Evolutionary conservation across 1,140 invertebrate species (phyloP).

Genomic region (Conus betulinus): DNA sequence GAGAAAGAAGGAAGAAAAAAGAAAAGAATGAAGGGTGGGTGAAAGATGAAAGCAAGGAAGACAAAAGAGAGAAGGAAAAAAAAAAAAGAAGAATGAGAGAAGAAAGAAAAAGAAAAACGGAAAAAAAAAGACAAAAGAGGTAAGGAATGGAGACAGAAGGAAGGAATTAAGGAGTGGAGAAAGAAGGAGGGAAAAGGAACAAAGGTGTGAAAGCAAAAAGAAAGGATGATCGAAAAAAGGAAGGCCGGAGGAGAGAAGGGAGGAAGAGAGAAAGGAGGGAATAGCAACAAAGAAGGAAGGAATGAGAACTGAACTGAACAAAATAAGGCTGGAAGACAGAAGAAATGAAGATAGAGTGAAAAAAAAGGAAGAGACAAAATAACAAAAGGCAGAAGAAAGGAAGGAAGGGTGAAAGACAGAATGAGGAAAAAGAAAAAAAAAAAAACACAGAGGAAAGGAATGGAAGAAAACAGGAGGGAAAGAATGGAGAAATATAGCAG

Average conservation of each 20-base stretch:
- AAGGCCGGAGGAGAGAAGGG: too few species aligned
- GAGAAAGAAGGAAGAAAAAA: constrained; percentile 34
- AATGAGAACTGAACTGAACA: too few species aligned
- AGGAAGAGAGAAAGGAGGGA: too few species aligned
- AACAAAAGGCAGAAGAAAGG: too few species aligned
- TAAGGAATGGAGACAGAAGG: not conserved
- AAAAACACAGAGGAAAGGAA: constrained; percentile 5
- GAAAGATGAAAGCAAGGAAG: not conserved
- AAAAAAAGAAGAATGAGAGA: not conserved
- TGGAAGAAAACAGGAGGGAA: not conserved
- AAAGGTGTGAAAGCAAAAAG: too few species aligned
- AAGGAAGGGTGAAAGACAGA: not conserved
- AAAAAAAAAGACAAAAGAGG: not conserved
- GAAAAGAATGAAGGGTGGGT: constrained; percentile 18
- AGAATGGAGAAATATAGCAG: too few species aligned
- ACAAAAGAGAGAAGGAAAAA: not conserved
- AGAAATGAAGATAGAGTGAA: too few species aligned
- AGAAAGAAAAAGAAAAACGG: not conserved
- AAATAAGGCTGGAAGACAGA: too few species aligned
- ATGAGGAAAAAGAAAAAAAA: not conserved
- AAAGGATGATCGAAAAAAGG: too few species aligned
- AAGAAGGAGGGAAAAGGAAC: too few species aligned
- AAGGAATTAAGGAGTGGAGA: not conserved
- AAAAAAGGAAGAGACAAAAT: too few species aligned
- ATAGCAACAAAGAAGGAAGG: too few species aligned